These are phyloP conservation scores for Momotus momota DNA, from an alignment of 2,797 vertebrate species.

Conservation along the genomic window DNA sequence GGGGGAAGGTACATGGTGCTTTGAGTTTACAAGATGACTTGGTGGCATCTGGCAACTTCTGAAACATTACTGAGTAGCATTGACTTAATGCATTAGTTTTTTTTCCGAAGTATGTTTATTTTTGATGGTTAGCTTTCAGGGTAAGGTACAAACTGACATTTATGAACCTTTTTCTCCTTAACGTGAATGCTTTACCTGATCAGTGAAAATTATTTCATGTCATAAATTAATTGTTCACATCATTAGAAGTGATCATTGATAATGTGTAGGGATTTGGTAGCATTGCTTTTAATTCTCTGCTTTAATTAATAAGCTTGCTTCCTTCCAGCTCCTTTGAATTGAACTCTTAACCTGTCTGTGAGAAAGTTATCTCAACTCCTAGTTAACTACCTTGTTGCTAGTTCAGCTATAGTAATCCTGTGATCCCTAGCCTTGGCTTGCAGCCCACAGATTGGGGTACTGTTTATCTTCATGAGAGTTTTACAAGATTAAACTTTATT, in stretches of 20 bases:
- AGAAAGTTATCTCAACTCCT: neutral
- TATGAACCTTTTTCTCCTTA: neutral
- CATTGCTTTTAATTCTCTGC: neutral
- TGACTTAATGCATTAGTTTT: neutral
- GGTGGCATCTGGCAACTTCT: neutral
- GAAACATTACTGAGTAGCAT: neutral
- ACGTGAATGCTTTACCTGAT: neutral
- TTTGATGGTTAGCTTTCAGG: neutral
- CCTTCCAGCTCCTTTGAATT: neutral
- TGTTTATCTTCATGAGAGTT: neutral
- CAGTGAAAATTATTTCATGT: neutral
- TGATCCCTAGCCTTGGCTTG: slow-evolving; percentile 17
- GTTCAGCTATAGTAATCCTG: slow-evolving; percentile 4
- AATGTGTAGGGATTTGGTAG: neutral
- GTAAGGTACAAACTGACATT: neutral
- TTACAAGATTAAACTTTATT: slow-evolving; percentile 25
- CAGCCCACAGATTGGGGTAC: neutral
- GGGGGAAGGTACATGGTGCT: neutral
- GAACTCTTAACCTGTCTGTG: slow-evolving; percentile 12
- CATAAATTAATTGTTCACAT: neutral
- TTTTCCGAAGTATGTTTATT: neutral
- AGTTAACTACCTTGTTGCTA: neutral
- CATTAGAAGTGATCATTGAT: neutral
- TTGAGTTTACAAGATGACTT: neutral
- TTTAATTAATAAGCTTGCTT: neutral